Evolutionary conservation across 2,888 invertebrate species (phyloP), one percentile per base, ranked within the genome.

Genomic region (Thymelicus sylvestris): DNA sequence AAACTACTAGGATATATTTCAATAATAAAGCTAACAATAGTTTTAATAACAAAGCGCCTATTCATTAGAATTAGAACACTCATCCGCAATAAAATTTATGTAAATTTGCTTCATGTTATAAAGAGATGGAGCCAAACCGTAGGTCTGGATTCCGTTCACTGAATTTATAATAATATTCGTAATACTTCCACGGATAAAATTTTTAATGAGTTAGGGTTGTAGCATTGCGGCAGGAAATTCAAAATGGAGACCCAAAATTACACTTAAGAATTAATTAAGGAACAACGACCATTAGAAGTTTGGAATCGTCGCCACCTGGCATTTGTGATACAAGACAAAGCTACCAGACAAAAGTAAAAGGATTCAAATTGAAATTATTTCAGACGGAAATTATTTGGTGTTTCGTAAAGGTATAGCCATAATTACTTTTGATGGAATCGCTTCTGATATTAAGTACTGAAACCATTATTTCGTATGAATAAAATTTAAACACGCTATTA

Each of bases 191-290:
- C 7, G 19, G 31, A 64, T 64, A 75, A 82, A 82, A 81, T 81
- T 84, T 88, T 86, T 86, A 86, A 87, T 84, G 85, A 87, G 83
- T 83, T 83, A 63, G 44, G 47, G 55, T 62, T 67, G 57, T 63
- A 78, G 77, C 77, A 77, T 72, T 79, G 75, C 75, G 69, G 61
- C 71, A 69, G 72, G 74, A 72, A 78, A 81, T 78, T 82, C 77
- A 76, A 79, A 84, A 81, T 77, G 79, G 13, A 80, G 75, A 78
- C 77, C 73, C 74, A 52, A 79, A 85, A 83, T 84, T 81, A 84
- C 76, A 82, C 81, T 75, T 81, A 83, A 84, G 82, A 88, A 87
- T 87, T 87, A 87, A 89, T 88, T 86, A 87, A 80, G 80, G 78
- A 80, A 80, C 76, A 79, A 79, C 78, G 77, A 77, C 78, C 80